These are phyloP conservation scores for Atta texana DNA, from an alignment of 1,140 invertebrate genomes.

Conservation along the genomic window DNA sequence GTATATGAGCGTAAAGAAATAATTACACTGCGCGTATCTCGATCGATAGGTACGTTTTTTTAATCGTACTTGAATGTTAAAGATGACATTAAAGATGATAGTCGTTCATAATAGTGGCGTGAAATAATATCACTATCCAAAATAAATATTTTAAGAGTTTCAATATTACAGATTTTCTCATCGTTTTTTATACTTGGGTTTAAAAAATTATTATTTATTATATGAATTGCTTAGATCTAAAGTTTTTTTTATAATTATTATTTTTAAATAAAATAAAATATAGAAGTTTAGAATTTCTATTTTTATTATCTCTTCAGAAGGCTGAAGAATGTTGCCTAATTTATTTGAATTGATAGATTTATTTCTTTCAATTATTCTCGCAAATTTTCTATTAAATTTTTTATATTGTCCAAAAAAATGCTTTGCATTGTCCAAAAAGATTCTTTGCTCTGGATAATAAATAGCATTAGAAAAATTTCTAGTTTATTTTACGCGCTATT, in stretches of 20 bases:
- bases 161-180: neutral
- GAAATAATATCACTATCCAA: neutral
- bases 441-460: neutral
- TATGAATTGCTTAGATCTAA: neutral
- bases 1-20: constrained; percentile 52
- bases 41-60: constrained; percentile 29
- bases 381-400: too few relatives aligned
- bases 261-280: neutral
- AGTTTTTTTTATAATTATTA: constrained; percentile 23
- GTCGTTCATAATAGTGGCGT: neutral
- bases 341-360: too few relatives aligned
- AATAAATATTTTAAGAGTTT: neutral
- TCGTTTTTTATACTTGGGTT: neutral
- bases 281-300: neutral
- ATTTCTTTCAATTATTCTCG: neutral
- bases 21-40: constrained; percentile 27
- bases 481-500: neutral
- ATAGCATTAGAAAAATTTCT: neutral
- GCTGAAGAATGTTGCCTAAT: neutral
- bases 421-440: neutral
- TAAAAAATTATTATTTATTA: neutral
- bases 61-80: constrained; percentile 1
- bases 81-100: neutral
- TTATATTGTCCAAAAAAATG: neutral
- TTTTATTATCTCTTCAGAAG: neutral